phyloP scores from a whole-genome alignment of 2,797 vertebrate species.

The Myotis planiceps region DNA sequence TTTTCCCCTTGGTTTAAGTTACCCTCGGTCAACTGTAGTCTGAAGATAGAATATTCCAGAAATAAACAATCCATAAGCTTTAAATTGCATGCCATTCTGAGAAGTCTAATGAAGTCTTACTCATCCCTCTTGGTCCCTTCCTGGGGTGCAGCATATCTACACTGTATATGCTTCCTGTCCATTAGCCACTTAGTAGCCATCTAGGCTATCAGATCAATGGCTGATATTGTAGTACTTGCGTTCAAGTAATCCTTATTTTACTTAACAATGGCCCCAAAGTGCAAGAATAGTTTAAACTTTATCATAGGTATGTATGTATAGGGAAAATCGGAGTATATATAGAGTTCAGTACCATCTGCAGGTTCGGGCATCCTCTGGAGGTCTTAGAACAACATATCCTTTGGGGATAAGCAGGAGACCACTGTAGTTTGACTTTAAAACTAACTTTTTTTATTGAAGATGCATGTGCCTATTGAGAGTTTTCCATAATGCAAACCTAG shows the following conservation, averaged over 20 bases:
- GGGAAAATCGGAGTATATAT: not conserved
- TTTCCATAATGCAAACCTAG: constrained; percentile 56
- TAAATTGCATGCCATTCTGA: not conserved
- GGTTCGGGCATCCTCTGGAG: not conserved
- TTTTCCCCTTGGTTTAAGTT: not conserved
- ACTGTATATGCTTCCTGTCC: not conserved
- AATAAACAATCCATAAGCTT: not conserved
- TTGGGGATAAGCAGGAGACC: not conserved
- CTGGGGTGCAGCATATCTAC: not conserved
- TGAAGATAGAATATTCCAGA: not conserved
- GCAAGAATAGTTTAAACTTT: not conserved
- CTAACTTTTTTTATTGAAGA: not conserved
- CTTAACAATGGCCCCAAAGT: not conserved
- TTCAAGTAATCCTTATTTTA: not conserved
- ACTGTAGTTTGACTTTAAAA: constrained; percentile 53
- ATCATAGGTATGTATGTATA: not conserved
- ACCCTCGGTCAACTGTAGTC: not conserved
- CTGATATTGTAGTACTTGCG: not conserved
- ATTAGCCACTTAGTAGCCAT: not conserved
- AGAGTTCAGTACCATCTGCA: not conserved
- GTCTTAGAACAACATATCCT: not conserved
- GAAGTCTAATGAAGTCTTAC: not conserved
- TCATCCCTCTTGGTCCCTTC: not conserved
- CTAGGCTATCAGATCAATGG: not conserved
- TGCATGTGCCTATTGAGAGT: not conserved